Evolutionary conservation across 2,113 vertebrate genomes (phyloP).

Genomic region (Takifugu flavidus): DNA sequence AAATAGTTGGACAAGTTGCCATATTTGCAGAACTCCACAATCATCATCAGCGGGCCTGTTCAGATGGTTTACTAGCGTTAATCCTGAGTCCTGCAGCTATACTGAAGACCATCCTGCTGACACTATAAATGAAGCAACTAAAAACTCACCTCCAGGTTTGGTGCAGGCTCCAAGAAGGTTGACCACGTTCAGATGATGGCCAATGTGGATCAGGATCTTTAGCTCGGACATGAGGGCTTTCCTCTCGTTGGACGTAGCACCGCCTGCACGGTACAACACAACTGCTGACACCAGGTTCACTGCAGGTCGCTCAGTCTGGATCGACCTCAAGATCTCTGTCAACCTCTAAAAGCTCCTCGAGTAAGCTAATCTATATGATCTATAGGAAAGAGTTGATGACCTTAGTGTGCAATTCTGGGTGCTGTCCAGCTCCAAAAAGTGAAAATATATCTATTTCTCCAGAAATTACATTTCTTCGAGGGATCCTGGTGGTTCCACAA

Average conservation of each 20-base stretch:
- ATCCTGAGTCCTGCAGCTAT: not conserved
- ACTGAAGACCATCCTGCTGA: not conserved
- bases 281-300: no score
- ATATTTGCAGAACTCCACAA: conserved; percentile 94
- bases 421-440: no score
- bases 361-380: no score
- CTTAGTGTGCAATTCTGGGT: no score
- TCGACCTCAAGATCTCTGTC: no score
- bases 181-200: conserved; percentile 91
- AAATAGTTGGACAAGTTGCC: conserved; percentile 92
- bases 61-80: not conserved
- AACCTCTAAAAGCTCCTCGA: no score
- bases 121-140: not conserved
- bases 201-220: conserved; percentile 94
- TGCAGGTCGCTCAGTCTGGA: no score
- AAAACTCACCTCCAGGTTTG: conserved; percentile 86
- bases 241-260: conserved; percentile 89
- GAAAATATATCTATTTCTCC: no score
- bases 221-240: conserved; percentile 93
- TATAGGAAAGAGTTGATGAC: no score
- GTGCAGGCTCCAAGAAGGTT: conserved; percentile 93
- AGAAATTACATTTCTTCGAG: no score
- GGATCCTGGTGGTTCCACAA: no score
- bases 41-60: conserved; percentile 89
- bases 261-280: conserved; percentile 73